Evolutionary conservation across 2,113 vertebrate species (phyloP), one percentile per base, ranked within the genome.

Genomic region (Coturnix japonica): DNA sequence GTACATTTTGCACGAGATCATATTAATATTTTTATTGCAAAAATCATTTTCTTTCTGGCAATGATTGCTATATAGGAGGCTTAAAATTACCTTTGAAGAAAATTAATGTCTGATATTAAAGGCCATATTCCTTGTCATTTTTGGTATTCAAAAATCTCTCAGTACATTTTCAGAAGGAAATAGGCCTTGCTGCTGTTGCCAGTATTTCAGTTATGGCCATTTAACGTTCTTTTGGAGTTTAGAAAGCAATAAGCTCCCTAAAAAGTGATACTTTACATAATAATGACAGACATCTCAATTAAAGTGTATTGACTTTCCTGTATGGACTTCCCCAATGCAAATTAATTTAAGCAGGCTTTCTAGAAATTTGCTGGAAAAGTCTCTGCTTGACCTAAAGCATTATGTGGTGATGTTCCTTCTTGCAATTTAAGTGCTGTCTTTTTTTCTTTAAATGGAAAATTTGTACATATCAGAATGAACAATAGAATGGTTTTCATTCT

Each of bases 201-300:
- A 39, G 9, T 79, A 60, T 89, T 92, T 93, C 64, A 84, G 64
- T 25, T 64, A 60, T 2, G 1, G 35, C 13, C 7, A 54, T 88
- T 93, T 72, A 71, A 81, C 85, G 65, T 78, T 88, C 75, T 84
- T 67, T 60, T 39, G 14, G 73, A 81, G 18, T 81, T 83, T 88
- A 47, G 77, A 26, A 86, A 88, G 67, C n/a, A 84, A 21, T 72
- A 82, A 81, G 8, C 23, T 19, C 35, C 69, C 31, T 86, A 44
- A 37, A 64, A 92, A 81, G 30, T 65, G 28, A 78, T 75, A 14
- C 6, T 81, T 69, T 84, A 63, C 21, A 69, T 69, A 2, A 8
- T 60, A 84, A 56, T 74, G 73, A 44, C 61, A 90, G 65, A 61
- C 37, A 81, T 78, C 43, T 86, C 64, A 73, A 54, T 75, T 84